Percentiles rank a stretch among this genome's conserved stretches.
These are phyloP conservation scores for Pipa parva DNA, from an alignment of 2,113 vertebrate genomes.

Conservation along the genomic window DNA sequence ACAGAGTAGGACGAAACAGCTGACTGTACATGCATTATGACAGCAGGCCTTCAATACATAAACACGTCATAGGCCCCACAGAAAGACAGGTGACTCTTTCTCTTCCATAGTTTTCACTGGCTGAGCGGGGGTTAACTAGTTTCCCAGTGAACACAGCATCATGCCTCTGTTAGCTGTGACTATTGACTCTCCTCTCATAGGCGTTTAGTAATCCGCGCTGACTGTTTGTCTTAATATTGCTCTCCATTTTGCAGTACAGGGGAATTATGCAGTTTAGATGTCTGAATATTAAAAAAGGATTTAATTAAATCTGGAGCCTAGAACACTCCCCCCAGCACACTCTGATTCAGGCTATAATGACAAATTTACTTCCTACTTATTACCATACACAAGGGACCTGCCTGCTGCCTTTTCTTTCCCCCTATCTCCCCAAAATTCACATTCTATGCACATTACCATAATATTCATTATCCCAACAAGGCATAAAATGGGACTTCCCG, in stretches of 20 bases:
- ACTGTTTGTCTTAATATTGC: slow-evolving; percentile 79
- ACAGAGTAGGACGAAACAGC: too few relatives aligned
- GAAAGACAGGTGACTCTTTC: neutral
- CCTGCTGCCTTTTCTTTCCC: slow-evolving; percentile 72
- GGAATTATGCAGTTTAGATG: slow-evolving; percentile 78
- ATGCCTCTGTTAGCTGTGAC: slow-evolving; percentile 42
- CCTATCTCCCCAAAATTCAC: slow-evolving; percentile 79
- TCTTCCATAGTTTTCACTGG: slow-evolving; percentile 10
- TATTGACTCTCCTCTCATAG: slow-evolving; percentile 72
- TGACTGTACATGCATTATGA: too few relatives aligned
- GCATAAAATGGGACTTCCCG: slow-evolving; percentile 79
- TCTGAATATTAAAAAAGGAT: slow-evolving; percentile 84
- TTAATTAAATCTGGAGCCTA: slow-evolving; percentile 83
- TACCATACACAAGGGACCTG: slow-evolving; percentile 78
- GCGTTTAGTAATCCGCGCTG: slow-evolving; percentile 76
- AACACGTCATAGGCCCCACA: neutral
- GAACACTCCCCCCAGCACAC: slow-evolving; percentile 55
- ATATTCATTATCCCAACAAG: slow-evolving; percentile 83
- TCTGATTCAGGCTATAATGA: slow-evolving; percentile 81
- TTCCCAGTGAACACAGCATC: neutral
- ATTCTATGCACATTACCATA: slow-evolving; percentile 83
- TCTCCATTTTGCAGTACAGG: slow-evolving; percentile 68
- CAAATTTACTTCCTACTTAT: slow-evolving; percentile 84
- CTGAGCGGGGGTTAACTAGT: slow-evolving; percentile 13
- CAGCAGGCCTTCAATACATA: too few relatives aligned